These are phyloP conservation scores for Muscidifurax raptorellus DNA, from an alignment of 1,140 invertebrate genomes.

Conservation along the genomic window DNA sequence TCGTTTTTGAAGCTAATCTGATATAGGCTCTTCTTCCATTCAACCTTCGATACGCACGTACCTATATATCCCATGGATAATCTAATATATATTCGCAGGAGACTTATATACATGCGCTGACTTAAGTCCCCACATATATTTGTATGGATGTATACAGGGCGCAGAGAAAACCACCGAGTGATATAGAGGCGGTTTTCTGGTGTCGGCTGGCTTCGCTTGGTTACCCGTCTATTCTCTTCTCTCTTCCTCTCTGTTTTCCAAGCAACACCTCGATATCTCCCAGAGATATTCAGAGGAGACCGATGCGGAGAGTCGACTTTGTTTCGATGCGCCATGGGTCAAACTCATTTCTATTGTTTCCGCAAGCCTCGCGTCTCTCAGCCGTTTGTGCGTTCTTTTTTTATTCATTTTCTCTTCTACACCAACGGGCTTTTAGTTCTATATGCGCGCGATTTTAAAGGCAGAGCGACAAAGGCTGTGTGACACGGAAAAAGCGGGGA, in stretches of 20 bases:
- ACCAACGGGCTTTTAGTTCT: neutral
- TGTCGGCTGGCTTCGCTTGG: conserved; percentile 40
- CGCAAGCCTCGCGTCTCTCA: neutral
- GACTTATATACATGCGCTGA: neutral
- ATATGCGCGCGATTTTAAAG: neutral
- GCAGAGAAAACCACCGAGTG: conserved; percentile 59
- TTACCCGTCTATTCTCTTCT: conserved; percentile 33
- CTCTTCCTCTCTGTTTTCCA: neutral
- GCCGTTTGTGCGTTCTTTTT: neutral
- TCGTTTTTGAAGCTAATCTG: too few species aligned
- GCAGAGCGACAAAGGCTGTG: neutral
- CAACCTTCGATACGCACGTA: too few species aligned
- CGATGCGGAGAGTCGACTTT: neutral
- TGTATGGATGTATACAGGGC: neutral
- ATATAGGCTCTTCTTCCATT: too few species aligned
- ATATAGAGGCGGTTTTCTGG: conserved; percentile 67
- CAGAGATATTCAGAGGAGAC: neutral
- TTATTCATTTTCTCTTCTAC: neutral
- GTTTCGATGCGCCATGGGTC: neutral
- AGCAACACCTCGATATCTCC: neutral
- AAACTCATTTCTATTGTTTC: conserved; percentile 25
- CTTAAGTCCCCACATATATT: neutral
- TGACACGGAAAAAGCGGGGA: neutral
- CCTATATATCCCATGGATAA: conserved; percentile 56
- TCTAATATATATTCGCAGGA: conserved; percentile 46